Evolutionary conservation across 2,797 vertebrate genomes (phyloP), one percentile per base, ranked within the genome.

Genomic region (Tarsius wallacei): DNA sequence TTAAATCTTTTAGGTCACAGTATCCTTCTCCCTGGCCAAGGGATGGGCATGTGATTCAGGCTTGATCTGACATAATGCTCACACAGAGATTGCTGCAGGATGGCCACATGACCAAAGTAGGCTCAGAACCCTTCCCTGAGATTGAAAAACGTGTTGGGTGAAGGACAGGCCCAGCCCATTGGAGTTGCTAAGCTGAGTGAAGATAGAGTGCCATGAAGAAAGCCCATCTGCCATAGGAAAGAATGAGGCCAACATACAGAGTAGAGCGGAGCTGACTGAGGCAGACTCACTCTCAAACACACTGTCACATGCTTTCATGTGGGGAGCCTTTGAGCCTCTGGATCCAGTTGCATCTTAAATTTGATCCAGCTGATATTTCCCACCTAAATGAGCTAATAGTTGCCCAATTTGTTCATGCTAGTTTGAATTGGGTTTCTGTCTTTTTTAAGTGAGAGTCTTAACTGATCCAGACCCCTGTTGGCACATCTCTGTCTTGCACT

Each of bases 61-160:
- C 55, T 87, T 88, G 21, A 26, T 87, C 42, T 89, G 42, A 91
- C 28, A n/a, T 94, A 51, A 86, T 66, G 47, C 33, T 33, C 59
- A 68, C 64, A 91, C 59, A 81, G 70, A 36, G 42, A 66, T 93
- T 94, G 76, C 68, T 91, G 14, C 70, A 76, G 81, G 49, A 59
- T 90, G 83, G n/a, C 42, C 71, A 5, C 57, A 21, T 88, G 82
- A 90, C 24, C 28, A 76, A 36, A 88, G 61, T 71, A 92, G 42
- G 31, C 90, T 93, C 70, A 59, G 63, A 89, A 31, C 31, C 31
- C 47, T 95, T 93, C 81, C 36, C n/a, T 84, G 76, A 96, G 74
- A 55, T 21, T 70, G 55, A 95, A 70, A 70, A 89, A 36, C 55
- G 36, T 82, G 28, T 53, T 59, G 68, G 24, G 53, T 81, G 24